Evolutionary conservation across 2,888 invertebrate genomes (phyloP), one percentile per base, ranked within the genome.

Genomic region (Cryptus armator): DNA sequence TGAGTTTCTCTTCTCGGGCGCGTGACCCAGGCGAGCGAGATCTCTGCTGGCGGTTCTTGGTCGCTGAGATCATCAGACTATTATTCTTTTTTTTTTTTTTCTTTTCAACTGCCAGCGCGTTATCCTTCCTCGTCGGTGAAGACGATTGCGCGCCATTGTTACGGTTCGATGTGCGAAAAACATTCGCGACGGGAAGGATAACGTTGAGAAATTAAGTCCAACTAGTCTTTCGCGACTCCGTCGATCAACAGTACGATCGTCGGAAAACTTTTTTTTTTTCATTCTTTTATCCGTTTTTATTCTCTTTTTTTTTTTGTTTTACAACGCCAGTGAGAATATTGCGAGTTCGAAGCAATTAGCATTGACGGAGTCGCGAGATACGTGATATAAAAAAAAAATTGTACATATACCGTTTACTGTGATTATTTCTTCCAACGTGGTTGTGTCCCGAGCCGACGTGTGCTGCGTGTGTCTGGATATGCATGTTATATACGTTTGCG

Each of bases 1-100:
- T 90, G 95, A 95, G 90, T 95, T 95, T 86, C 93, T 95, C 80
- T 95, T 95, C 90, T 94, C 95, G 87, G 94, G 95, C 88, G 94
- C 94, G 92, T 94, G 94, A 94, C 91, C 92, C 85, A 85, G 85
- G 87, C 85, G 86, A 19, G 82, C 86, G 19, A 75, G 81, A 70
- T 86, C 85, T 76, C 75, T 86, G 67, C 71, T 84, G 62, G 78
- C 77, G 64, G 71, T 86, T 80, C 76, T 82, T 44, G 79, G 70
- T 44, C 82, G 83, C 16, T 79, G 71, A 82, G 75, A 51, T 51
- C 43, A 16, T 56, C 24, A 19, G 56, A 56, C 24, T 16, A 48
- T 2, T 48, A 64, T 62, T 10, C 29, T 19, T 5, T 37, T 51
- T 51, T 19, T 51, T 19, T 19, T 44, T 43, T 24, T 32, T 67